Conservation (phyloP, 2,888 invertebrate species). For the Aporophyla lueneburgensis region DNA sequence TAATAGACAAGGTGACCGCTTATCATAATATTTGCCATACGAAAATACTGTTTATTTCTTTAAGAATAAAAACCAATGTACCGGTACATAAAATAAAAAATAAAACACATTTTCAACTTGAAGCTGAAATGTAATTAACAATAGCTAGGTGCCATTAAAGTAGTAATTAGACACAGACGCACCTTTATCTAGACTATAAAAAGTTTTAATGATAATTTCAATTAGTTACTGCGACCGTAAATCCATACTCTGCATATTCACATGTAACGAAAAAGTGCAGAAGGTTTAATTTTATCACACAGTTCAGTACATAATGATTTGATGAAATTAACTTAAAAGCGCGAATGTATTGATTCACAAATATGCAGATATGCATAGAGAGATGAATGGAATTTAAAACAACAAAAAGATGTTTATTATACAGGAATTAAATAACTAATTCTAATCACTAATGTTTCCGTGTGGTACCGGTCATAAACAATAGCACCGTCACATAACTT, state of each 20-base stretch:
- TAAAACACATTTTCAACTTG: slow-evolving; percentile 23
- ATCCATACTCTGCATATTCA: slow-evolving; percentile 60
- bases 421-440: too few relatives aligned
- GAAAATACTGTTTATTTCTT: neutral
- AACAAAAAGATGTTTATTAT: too few relatives aligned
- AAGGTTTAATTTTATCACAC: neutral
- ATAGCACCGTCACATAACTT: too few relatives aligned
- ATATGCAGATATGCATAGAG: too few relatives aligned
- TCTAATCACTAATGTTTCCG: too few relatives aligned
- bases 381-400: too few relatives aligned
- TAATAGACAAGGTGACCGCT: neutral
- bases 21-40: neutral
- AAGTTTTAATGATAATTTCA: slow-evolving; percentile 72
- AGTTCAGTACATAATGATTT: too few relatives aligned
- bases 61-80: neutral
- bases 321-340: neutral
- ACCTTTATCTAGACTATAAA: slow-evolving; percentile 66
- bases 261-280: neutral
- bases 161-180: slow-evolving; percentile 57
- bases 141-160: slow-evolving; percentile 28
- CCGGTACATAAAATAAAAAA: neutral
- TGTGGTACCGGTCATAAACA: too few relatives aligned
- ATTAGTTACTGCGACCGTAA: slow-evolving; percentile 69
- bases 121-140: slow-evolving; percentile 21
- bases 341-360: too few relatives aligned